These are phyloP conservation scores for Ophonus ardosiacus DNA, from an alignment of 2,888 invertebrate genomes.

Conservation along the genomic window DNA sequence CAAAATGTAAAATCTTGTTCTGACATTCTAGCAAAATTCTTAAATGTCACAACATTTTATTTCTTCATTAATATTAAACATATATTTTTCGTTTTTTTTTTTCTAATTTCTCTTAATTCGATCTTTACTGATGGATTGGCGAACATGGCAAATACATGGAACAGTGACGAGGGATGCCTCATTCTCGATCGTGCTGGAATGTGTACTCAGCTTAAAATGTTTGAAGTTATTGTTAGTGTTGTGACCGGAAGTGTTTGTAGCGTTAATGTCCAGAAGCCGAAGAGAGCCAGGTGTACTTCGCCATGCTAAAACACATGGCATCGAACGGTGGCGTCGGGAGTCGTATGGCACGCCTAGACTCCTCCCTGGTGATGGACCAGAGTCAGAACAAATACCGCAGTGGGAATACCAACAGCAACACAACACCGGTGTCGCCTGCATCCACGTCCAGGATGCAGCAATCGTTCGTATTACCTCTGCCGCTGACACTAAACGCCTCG, in stretches of 20 bases:
- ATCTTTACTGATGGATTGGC: no score
- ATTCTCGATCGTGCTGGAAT: no score
- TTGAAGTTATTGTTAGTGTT: conserved; percentile 10
- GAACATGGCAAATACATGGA: no score
- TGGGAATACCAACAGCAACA: conserved; percentile 31
- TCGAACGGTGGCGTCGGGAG: conserved; percentile 76
- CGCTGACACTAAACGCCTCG: conserved; percentile 83
- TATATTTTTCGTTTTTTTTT: no score
- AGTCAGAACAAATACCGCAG: conserved; percentile 73
- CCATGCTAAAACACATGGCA: conserved; percentile 86
- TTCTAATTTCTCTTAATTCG: no score
- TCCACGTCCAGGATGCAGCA: conserved; percentile 74
- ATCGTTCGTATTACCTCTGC: conserved; percentile 70
- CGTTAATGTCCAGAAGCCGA: conserved; percentile 29
- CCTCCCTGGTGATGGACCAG: conserved; percentile 73
- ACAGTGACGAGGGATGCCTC: no score
- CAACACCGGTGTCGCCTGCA: conserved; percentile 52
- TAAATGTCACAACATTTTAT: no score
- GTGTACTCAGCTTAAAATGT: no score
- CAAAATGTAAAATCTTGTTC: no score
- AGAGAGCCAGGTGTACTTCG: conserved; percentile 74
- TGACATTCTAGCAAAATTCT: no score
- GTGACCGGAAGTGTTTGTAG: background rate
- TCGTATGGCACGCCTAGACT: conserved; percentile 75
- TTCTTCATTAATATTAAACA: no score